Evolutionary conservation across 2,797 vertebrate genomes (phyloP), one percentile per base, ranked within the genome.

Genomic region (Sebastiscus albofasciatus): DNA sequence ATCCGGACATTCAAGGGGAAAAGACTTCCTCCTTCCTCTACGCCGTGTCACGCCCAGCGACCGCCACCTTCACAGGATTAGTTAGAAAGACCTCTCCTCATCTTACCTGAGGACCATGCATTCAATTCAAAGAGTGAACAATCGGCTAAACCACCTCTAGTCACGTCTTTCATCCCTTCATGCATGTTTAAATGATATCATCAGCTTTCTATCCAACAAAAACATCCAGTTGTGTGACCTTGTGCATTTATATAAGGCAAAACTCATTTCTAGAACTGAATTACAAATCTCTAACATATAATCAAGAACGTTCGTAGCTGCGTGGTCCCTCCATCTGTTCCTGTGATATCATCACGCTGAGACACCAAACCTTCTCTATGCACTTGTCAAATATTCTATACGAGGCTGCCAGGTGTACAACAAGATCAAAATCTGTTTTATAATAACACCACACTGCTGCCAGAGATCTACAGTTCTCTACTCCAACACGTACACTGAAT

Each of bases 1-100:
- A 95, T 95, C 91, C 87, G 74, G 87, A 86, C 91, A 77, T 74
- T 81, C 56, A 62, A 72, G 89, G 90, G 84, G 93, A 91, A 80
- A 81, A 80, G 78, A 56, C 67, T 68, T 69, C 69, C 60, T 24
- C 39, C 27, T 75, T 80, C 83, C 62, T 75, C 82, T 65, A 79
- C 66, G 69, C 72, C 69, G 67, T 68, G 79, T 90, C 80, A 80
- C 82, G 55, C 46, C 49, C 86, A 31, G 75, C 75, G 77, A 82
- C 76, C 68, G 74, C 68, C 76, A 59, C 71, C 65, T 67, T 14
- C 29, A 39, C 34, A 61, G 67, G 39, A 67, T 64, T n/a, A 52
- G 33, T 26, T 66, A 36, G 24, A 8, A 59, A 49, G 20, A 33
- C 22, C 9, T 52, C 9, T 66, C 4, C 29, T 59, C 12, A 27